Evolutionary conservation across 2,113 vertebrate genomes (phyloP), one percentile per base, ranked within the genome.

Genomic region (Pterophyllum scalare): DNA sequence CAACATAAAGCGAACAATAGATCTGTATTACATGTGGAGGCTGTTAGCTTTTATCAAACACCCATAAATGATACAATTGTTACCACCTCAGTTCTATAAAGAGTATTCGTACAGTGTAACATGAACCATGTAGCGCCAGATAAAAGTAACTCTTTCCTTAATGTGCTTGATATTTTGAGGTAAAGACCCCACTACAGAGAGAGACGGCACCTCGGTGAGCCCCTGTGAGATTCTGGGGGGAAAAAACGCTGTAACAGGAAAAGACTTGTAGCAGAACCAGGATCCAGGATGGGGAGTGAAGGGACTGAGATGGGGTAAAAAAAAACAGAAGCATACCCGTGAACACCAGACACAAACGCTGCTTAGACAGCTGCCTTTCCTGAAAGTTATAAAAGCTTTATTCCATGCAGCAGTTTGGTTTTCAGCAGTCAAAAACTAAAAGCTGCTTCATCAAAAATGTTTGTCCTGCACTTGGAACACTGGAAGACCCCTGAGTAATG

Each of bases 361-460:
- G 43, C 65, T 72, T 49, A 70, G 9, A 28, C 26, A 28, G 28
- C 64, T 2, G 5, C 22, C 64, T 28, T 52, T 70, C 28, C 9
- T 24, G 6, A 70, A 49, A 28, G 64, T 70, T 6, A 1, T 28
- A 6, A 52, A 70, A 70, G 43, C 43, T 70, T 52, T 31, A 52
- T 70, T 70, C 3, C 11, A 49, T 3, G 3, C 43, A 70, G 65
- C 3, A 49, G 6, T 70, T 70, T 52, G 12, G 17, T 52, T 46
- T 67, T 67, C 22, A 70, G 40, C 24, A 70, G 46, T 70, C 5
- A 1, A 7, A 46, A 49, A 70, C 24, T 12, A 49, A 70, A 70
- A 6, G 15, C 24, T 28, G 2, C 15, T 49, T 31, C 17, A 49
- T 28, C 17, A 3, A 12, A 7, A 0, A 0, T 0, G 17, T 70